These are phyloP conservation scores for Echinops telfairi DNA, from an alignment of 2,113 vertebrate species.

Conservation along the genomic window DNA sequence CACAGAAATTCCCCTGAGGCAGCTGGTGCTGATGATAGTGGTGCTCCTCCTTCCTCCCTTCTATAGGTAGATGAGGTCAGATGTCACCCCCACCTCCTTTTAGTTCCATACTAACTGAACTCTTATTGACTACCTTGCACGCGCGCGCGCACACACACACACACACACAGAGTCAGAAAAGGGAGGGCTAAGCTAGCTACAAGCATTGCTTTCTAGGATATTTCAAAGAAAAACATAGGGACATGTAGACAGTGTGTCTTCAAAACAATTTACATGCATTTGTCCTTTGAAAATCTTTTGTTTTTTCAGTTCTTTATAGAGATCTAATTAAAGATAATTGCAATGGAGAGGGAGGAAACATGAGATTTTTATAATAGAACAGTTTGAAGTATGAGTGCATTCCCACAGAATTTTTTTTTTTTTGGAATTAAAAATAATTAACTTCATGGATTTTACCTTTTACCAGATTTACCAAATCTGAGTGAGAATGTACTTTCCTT, in stretches of 20 bases:
- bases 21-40: no score
- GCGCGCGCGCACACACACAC: no score
- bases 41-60: no score
- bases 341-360: neutral
- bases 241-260: neutral
- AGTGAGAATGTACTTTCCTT: neutral
- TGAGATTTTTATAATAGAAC: neutral
- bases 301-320: neutral
- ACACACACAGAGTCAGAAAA: neutral
- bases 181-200: no score
- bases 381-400: neutral
- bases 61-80: no score
- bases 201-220: neutral
- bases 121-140: neutral
- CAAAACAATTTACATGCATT: neutral
- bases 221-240: slow-evolving; percentile 16
- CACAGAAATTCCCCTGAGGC: no score
- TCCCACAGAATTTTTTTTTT: neutral
- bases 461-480: neutral
- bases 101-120: neutral
- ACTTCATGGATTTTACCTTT: neutral
- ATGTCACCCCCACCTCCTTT: no score
- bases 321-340: neutral
- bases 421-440: slow-evolving; percentile 14
- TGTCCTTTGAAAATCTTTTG: neutral